These are phyloP conservation scores for Acronicta aceris DNA, from an alignment of 2,888 invertebrate species.

Conservation along the genomic window DNA sequence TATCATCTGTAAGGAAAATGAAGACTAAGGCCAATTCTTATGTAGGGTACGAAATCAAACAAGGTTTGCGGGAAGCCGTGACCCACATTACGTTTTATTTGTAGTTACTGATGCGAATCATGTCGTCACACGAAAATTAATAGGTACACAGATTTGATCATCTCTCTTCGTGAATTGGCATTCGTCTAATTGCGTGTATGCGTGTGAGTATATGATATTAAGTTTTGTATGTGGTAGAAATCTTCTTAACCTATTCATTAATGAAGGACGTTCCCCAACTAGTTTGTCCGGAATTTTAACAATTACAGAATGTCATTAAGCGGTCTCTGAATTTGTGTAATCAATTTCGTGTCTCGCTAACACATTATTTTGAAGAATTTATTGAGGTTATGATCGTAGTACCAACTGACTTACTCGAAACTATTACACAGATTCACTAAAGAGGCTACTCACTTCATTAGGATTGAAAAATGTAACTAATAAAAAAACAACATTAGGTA, in stretches of 20 bases:
- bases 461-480: too few species aligned
- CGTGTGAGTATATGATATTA: conserved; percentile 9
- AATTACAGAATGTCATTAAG: conserved; percentile 32
- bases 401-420: background rate
- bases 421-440: background rate
- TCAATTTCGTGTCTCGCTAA: conserved; percentile 10
- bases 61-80: conserved; percentile 79
- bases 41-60: conserved; percentile 62
- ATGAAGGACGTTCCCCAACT: conserved; percentile 30
- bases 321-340: conserved; percentile 25
- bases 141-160: conserved; percentile 40
- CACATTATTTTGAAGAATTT: conserved; percentile 2
- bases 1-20: conserved; percentile 58
- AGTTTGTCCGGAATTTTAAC: conserved; percentile 15
- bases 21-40: conserved; percentile 56
- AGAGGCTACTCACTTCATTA: too few species aligned
- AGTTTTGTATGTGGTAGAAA: conserved; percentile 20
- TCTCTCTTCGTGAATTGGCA: conserved; percentile 35
- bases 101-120: conserved; percentile 68
- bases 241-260: conserved; percentile 33
- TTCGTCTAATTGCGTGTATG: conserved; percentile 6
- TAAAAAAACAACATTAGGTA: background rate
- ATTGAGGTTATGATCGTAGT: too few species aligned
- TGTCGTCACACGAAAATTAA: conserved; percentile 57
- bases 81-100: conserved; percentile 82